Conservation (phyloP, 2,888 invertebrate species). For the Heliconius hortense region DNA sequence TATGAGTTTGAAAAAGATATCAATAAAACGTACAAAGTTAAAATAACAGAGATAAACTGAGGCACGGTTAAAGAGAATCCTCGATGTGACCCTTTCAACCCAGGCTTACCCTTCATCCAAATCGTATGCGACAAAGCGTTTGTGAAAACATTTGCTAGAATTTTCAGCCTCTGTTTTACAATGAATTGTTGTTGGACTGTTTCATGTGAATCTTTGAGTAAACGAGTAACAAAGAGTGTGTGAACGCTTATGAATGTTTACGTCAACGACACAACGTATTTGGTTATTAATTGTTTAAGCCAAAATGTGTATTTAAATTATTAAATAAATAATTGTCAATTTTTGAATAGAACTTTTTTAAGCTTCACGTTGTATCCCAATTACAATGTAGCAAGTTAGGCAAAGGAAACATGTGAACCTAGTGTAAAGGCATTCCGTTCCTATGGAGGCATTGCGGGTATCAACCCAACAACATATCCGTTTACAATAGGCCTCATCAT, state of each 20-base stretch:
- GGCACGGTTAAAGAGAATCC: conserved; percentile 6
- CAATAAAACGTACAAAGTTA: conserved; percentile 9
- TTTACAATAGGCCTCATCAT: too few species aligned
- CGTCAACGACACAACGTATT: neutral
- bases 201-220: neutral
- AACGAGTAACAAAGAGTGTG: neutral
- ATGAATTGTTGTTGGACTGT: conserved; percentile 4
- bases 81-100: conserved; percentile 5
- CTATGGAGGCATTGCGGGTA: too few species aligned
- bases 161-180: neutral
- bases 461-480: too few species aligned
- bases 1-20: neutral
- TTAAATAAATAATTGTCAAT: too few species aligned
- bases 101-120: conserved; percentile 13
- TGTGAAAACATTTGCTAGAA: conserved; percentile 12
- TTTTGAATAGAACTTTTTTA: neutral
- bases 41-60: conserved; percentile 4
- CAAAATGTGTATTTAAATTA: neutral
- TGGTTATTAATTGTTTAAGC: neutral
- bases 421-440: neutral
- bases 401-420: too few species aligned
- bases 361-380: too few species aligned
- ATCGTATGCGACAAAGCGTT: conserved; percentile 18
- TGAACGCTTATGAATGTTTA: too few species aligned
- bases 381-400: too few species aligned